Percentiles rank a stretch among this genome's conserved stretches.
These are phyloP conservation scores for Chrysochloris asiatica DNA, from an alignment of 2,113 vertebrate species.

Conservation along the genomic window DNA sequence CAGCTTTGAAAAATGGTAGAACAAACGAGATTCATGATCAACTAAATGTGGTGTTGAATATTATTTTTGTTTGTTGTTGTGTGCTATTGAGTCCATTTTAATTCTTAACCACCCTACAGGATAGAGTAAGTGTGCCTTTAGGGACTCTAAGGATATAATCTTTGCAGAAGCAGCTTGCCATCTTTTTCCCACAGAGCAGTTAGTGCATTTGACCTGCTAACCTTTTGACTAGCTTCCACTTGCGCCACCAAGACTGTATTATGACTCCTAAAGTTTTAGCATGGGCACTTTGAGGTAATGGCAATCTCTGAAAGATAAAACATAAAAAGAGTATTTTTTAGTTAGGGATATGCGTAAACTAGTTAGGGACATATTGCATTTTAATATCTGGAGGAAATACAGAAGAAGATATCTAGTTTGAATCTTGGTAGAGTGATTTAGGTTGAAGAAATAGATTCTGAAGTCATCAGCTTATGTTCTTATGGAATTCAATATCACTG, in stretches of 20 bases:
- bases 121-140: background rate
- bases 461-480: background rate
- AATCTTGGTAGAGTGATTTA: background rate
- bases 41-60: background rate
- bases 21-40: background rate
- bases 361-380: background rate
- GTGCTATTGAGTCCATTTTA: background rate
- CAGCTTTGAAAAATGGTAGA: background rate
- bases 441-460: background rate
- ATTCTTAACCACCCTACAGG: too few species aligned
- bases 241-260: too few species aligned
- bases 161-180: background rate
- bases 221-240: too few species aligned
- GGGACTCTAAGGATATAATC: background rate
- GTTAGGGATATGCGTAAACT: background rate
- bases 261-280: too few species aligned
- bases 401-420: background rate
- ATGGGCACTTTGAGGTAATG: too few species aligned
- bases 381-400: background rate
- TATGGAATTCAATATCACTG: background rate
- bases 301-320: too few species aligned
- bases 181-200: too few species aligned
- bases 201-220: too few species aligned
- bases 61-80: background rate
- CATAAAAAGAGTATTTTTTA: too few species aligned